These are phyloP conservation scores for Orcinus orca DNA, from an alignment of 2,113 vertebrate genomes.

Conservation along the genomic window DNA sequence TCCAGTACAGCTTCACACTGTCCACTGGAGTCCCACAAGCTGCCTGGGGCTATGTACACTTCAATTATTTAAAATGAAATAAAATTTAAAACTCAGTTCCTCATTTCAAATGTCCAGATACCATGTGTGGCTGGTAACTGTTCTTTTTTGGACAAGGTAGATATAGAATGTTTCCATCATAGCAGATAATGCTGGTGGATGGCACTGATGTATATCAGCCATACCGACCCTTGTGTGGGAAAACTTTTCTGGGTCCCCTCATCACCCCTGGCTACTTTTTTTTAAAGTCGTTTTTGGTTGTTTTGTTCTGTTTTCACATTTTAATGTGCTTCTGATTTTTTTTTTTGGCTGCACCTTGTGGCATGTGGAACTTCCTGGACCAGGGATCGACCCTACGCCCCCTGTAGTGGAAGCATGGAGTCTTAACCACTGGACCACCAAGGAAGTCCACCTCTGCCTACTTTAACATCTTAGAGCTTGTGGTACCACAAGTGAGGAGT, in stretches of 20 bases:
- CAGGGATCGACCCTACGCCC: too few species aligned
- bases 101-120: neutral
- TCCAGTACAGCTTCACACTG: neutral
- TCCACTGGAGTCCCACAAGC: neutral
- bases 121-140: too few species aligned
- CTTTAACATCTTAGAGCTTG: neutral
- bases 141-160: neutral
- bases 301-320: too few species aligned
- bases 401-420: too few species aligned
- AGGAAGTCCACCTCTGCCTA: too few species aligned
- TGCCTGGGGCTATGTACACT: too few species aligned
- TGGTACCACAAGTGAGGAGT: neutral
- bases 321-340: too few species aligned
- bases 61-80: neutral
- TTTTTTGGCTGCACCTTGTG: too few species aligned
- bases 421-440: too few species aligned
- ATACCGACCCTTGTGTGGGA: neutral
- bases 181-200: neutral
- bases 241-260: neutral
- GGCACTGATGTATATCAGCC: too few species aligned
- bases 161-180: accelerated
- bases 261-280: neutral
- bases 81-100: neutral
- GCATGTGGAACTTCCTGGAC: too few species aligned
- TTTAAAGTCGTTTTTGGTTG: too few species aligned